phyloP scores from a whole-genome alignment of 2,888 invertebrate genomes.

The Troides helena region DNA sequence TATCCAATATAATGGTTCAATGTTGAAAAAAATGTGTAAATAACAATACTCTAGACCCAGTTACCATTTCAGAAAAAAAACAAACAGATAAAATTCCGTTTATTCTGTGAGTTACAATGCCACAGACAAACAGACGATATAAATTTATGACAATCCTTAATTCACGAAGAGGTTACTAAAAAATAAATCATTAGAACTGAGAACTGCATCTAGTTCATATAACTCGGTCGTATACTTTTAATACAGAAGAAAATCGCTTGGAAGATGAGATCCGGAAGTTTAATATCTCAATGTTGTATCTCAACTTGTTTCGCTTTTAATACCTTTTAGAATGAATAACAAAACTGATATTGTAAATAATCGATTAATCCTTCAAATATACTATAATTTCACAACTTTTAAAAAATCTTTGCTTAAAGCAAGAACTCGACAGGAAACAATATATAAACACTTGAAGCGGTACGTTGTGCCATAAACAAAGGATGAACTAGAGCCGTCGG shows the following conservation, averaged over 20 bases:
- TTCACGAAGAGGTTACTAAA: too few relatives aligned
- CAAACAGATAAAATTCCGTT: background rate
- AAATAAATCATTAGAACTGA: too few relatives aligned
- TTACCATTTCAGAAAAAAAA: background rate
- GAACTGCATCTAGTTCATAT: too few relatives aligned
- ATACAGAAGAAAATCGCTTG: background rate
- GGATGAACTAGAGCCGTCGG: slow-evolving; percentile 53
- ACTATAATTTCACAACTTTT: background rate
- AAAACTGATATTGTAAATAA: background rate
- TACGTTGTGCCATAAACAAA: slow-evolving; percentile 46
- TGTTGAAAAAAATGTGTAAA: too few relatives aligned
- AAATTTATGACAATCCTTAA: too few relatives aligned
- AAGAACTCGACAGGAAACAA: slow-evolving; percentile 1
- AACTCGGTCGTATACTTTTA: background rate
- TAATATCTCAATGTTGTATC: background rate
- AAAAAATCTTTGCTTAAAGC: background rate
- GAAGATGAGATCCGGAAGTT: background rate
- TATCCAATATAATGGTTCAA: background rate
- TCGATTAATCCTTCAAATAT: background rate
- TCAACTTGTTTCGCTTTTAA: background rate
- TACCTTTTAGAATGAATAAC: background rate
- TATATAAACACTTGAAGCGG: slow-evolving; percentile 18
- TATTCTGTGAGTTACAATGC: background rate
- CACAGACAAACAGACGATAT: too few relatives aligned
- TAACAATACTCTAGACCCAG: background rate